Base-by-base conservation (phyloP, 2,888 invertebrate species). In the Brachypterus glaber region DNA sequence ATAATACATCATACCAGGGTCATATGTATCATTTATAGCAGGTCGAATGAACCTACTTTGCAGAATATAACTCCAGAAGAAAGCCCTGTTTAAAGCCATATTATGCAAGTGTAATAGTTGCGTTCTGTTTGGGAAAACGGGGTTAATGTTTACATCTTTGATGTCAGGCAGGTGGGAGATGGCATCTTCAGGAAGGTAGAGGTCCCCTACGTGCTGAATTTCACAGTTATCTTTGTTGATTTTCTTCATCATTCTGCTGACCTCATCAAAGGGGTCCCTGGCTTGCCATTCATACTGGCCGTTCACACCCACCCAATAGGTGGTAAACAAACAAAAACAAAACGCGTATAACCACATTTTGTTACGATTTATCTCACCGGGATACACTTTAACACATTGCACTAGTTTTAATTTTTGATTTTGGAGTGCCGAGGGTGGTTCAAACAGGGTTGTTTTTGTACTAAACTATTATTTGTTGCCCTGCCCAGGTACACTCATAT, bases 1-100 rank as follows among this genome's bases (percentile, higher is more conserved):
- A 58, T 92, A 92, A 59, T 96, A 96, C 90, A 95, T 91, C 82
- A 97, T 89, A 36, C 96, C 96, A 0, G 96, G 96, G 67, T 96
- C 95, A 52, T 90, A 89, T 0, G 90, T 88, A 55, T 90, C 89
- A 59, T 89, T 90, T 14, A 87, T 88, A 1, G 87, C 88, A 0
- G 90, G 90, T 17, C 90, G 71, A 49, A 90, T 90, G 53, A 90
- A 89, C 45, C 92, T 47, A 16, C 89, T 87, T 60, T 92, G 92
- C 1, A 92, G 73, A 40, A 92, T 88, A 52, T 90, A 93, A 63
- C 91, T 91, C 85, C 89, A 95, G 64, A 89, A 96, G 65, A 93
- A 96, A 1, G 93, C 91, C 51, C 96, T 71, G 62, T 85, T 92
- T 60, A 95, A 70, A n/a, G 95, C 96, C 81, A 95, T 83, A 63